Base-by-base conservation (phyloP, 2,113 vertebrate genomes). In the Xiphophorus couchianus region DNA sequence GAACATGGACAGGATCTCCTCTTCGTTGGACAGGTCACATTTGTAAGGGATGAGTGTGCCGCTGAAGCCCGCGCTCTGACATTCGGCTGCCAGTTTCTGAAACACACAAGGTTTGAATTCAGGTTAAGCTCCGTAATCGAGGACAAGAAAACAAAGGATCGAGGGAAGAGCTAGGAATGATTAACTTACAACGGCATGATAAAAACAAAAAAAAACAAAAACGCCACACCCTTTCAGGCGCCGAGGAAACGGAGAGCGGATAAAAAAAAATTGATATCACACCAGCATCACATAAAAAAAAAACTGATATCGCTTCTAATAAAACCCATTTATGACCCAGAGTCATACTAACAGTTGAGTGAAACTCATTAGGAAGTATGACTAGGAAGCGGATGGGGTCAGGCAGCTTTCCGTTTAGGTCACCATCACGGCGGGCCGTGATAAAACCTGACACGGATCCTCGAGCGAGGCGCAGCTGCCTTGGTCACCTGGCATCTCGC, bases 1-100 rank as follows among this genome's bases (percentile, higher is more conserved):
- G 86, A 99, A 99, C 98, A 98, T 99, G 74, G 98, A 98, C 58
- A 99, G 94, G 90, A 99, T 99, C 92, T 99, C 98, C 74, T 99
- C 97, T 87, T 99, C 97, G 0, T 95, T 97, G 65, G 96, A 95
- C 82, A 99, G 95, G 82, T 99, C 97, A 4, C 97, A 99, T 92
- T 97, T 98, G 90, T 97, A 98, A 0, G 97, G 97, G 90, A 99
- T 96, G 77, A 99, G 94, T 13, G 95, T 97, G 66, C 98, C 97
- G 0, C 93, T 93, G 77, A 96, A 98, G 84, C 97, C 97, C 0
- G 97, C 97, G 3, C 97, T 99, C 95, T 98, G 95, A 88, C 97
- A 98, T 84, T 99, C 96, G 0, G 98, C 97, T 62, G 97, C 96
- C 93, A 99, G 89, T 90, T 97, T 98, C 98, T 99, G 81, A 39